Evolutionary conservation across 2,797 vertebrate species (phyloP).

Genomic region (Tarsius wallacei): DNA sequence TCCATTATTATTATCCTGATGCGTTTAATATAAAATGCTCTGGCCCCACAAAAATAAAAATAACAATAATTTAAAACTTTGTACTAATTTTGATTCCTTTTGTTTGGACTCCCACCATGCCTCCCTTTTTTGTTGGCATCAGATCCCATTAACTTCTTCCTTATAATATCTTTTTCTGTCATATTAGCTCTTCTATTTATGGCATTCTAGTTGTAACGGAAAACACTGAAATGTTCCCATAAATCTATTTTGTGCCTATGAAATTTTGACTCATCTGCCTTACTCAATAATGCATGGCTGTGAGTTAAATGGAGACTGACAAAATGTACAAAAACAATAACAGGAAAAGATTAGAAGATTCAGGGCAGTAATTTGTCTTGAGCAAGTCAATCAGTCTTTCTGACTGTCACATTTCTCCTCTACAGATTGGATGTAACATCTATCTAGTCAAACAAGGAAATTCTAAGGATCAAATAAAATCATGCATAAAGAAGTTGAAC

Average conservation of each 20-base stretch:
- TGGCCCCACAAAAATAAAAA: neutral
- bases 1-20: neutral
- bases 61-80: neutral
- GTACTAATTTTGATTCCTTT: neutral
- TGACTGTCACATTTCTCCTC: neutral
- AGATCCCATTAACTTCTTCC: neutral
- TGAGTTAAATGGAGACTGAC: conserved; percentile 5
- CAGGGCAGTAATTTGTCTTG: neutral
- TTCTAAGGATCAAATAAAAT: neutral
- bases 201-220: neutral
- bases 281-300: neutral
- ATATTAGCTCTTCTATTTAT: neutral
- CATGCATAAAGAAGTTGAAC: neutral
- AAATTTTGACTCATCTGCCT: neutral
- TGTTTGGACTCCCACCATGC: neutral
- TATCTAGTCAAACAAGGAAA: neutral
- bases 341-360: neutral
- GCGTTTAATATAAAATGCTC: neutral
- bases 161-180: neutral
- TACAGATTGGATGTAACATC: neutral
- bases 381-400: neutral
- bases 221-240: neutral
- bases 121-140: neutral
- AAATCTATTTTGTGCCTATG: neutral
- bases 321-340: neutral